Conservation (phyloP, 2,797 vertebrate species). For the Clarias laeviceps region DNA sequence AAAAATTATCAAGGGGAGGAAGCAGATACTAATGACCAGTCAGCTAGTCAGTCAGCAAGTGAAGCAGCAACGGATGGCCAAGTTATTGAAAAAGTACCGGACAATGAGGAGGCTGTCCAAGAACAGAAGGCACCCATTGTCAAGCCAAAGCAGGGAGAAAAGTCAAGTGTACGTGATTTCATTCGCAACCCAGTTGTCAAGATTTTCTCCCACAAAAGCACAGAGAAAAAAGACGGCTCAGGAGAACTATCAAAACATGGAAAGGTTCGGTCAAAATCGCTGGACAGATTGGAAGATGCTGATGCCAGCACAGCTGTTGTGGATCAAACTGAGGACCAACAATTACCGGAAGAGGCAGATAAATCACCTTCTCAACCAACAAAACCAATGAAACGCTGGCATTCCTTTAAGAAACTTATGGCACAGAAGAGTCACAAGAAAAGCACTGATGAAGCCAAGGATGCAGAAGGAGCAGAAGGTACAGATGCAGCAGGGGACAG, state of each 20-base stretch:
- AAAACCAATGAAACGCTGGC: constrained; percentile 81
- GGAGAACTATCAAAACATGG: constrained; percentile 64
- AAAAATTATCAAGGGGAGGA: constrained; percentile 54
- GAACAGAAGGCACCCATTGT: constrained; percentile 70
- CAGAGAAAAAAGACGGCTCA: constrained; percentile 76
- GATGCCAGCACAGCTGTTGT: constrained; percentile 68
- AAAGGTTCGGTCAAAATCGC: constrained; percentile 75
- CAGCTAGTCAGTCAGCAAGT: constrained; percentile 56
- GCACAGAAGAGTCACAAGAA: constrained; percentile 79
- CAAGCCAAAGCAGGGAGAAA: constrained; percentile 73
- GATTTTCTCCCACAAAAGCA: constrained; percentile 80
- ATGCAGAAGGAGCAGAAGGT: constrained; percentile 69
- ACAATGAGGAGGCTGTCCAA: constrained; percentile 64
- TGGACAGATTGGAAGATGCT: constrained; percentile 76
- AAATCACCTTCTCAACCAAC: constrained; percentile 67
- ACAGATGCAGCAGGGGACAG: constrained; percentile 72
- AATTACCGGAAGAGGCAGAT: constrained; percentile 61
- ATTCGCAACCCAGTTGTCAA: constrained; percentile 79
- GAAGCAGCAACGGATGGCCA: constrained; percentile 66
- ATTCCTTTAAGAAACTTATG: constrained; percentile 83
- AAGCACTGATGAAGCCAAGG: constrained; percentile 68
- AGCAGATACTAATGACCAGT: constrained; percentile 45
- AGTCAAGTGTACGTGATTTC: constrained; percentile 75
- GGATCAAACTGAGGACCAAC: constrained; percentile 64
- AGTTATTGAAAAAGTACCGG: constrained; percentile 67